A percentile compares a stretch with the other conserved stretches of the same genome.
Conservation (phyloP, 35 echinoderm and acorn worm species). For the Ptychodera flava region DNA sequence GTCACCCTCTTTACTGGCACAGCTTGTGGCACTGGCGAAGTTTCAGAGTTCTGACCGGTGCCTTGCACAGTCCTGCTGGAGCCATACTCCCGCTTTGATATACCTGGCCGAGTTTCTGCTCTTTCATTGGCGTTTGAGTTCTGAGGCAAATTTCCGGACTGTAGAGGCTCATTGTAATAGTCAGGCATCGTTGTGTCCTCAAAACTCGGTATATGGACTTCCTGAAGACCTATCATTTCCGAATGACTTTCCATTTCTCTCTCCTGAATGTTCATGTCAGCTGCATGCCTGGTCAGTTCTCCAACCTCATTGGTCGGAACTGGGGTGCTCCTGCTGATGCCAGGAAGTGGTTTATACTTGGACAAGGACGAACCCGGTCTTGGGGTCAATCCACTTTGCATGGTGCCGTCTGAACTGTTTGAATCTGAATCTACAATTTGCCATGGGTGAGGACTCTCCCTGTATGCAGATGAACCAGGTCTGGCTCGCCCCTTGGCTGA, state of each 20-base stretch:
- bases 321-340: not conserved
- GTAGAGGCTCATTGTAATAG: not conserved
- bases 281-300: not conserved
- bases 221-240: not conserved
- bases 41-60: not conserved
- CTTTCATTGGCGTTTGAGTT: not conserved
- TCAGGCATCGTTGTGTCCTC: not conserved
- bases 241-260: not conserved
- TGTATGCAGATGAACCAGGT: not conserved
- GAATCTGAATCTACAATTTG: not conserved
- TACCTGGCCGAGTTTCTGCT: not conserved
- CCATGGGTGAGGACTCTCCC: not conserved
- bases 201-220: not conserved
- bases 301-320: not conserved
- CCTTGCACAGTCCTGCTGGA: not conserved
- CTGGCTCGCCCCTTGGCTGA: not conserved
- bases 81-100: not conserved
- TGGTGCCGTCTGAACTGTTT: not conserved
- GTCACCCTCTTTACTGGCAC: not conserved
- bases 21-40: not conserved
- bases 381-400: not conserved
- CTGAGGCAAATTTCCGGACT: not conserved
- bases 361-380: slow-evolving; percentile 43
- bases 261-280: not conserved
- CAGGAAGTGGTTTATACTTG: slow-evolving; percentile 29